Evolutionary conservation across 2,888 invertebrate genomes (phyloP), one percentile per base, ranked within the genome.

Genomic region (Acronicta leporina): DNA sequence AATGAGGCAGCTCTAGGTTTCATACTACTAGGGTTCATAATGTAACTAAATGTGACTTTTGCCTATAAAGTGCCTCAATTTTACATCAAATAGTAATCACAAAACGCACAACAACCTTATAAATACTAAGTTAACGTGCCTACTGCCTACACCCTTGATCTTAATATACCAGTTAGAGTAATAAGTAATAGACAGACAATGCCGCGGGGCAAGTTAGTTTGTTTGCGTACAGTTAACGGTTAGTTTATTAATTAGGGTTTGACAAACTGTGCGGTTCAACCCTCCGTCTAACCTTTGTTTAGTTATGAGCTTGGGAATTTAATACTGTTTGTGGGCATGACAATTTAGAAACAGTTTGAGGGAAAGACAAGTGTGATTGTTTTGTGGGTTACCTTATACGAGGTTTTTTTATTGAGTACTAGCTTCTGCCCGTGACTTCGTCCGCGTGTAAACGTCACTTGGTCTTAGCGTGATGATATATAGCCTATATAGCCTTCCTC

Each of bases 171-270:
- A 67, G 68, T 53, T 52, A 56, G 9, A 51, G 35, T 38, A 60
- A 51, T 53, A 61, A 67, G 68, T 67, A 76, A 75, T 60, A 72
- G 71, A 63, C 71, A 73, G 79, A 79, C 78, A 75, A 35, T 57
- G 58, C 71, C 80, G 70, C 66, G 54, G 77, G 77, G 46, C 51
- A 55, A 72, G 69, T 80, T 67, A 77, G 80, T 80, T 77, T 68
- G 75, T 79, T 79, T 77, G 69, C 63, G 69, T 73, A 67, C 68
- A 65, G 71, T 65, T 65, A 69, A 65, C 74, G 71, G 85, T 86
- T 86, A 75, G 79, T 73, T 78, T 87, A 90, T 90, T 90, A 90
- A 90, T 89, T 89, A 87, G 79, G 83, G 85, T 83, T 89, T 89
- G 90, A 87, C 89, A 90, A 90, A 90, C 86, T 89, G 81, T 85